Evolutionary conservation across 1,140 invertebrate species (phyloP).

Genomic region (Triops longicaudatus): DNA sequence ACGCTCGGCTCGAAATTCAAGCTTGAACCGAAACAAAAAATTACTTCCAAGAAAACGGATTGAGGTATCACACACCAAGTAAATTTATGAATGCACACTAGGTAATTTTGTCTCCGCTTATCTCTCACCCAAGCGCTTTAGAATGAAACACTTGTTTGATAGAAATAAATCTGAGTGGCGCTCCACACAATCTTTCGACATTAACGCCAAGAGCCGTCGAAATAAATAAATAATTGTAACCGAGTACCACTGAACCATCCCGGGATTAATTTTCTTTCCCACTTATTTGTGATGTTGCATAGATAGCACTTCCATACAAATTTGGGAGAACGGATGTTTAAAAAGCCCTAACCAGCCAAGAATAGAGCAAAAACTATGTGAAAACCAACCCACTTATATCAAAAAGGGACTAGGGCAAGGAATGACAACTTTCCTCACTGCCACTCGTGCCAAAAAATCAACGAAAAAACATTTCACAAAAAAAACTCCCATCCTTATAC

Average conservation of each 20-base stretch:
- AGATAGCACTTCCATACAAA: background rate
- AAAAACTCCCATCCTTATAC: background rate
- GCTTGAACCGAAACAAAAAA: background rate
- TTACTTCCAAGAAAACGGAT: background rate
- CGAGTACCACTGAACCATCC: background rate
- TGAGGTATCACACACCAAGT: conserved; percentile 6
- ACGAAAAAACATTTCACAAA: background rate
- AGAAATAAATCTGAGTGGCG: background rate
- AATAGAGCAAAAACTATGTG: background rate
- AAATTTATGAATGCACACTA: background rate
- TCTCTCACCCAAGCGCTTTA: background rate
- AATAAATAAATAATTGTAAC: background rate
- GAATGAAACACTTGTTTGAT: background rate
- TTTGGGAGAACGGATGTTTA: background rate
- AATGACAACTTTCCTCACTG: conserved; percentile 1
- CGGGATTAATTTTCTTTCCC: background rate
- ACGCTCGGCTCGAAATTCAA: background rate
- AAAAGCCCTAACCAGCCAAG: background rate
- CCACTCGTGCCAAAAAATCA: background rate
- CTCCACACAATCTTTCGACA: background rate
- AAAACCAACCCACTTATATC: background rate
- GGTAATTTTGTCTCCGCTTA: background rate
- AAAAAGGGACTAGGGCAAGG: conserved; percentile 11
- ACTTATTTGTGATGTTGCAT: conserved; percentile 6
- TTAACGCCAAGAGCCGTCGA: background rate